Evolutionary conservation across 2,113 vertebrate species (phyloP).

Genomic region (human): GRCh38 chr6:143997501-143998000

Average conservation of each 20-base stretch:
- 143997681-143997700: no score
- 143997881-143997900: background rate
- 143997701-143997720: background rate
- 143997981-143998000: background rate
- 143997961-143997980: slow-evolving; percentile 37
- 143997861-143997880: background rate
- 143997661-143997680: no score
- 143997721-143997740: background rate
- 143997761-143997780: background rate
- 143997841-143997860: background rate
- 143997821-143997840: background rate
- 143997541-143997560: background rate
- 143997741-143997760: background rate
- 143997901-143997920: background rate
- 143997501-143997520: background rate
- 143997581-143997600: no score
- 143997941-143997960: background rate
- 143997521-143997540: background rate
- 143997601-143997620: no score
- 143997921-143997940: background rate
- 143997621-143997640: no score
- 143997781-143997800: background rate
- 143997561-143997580: background rate
- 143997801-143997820: background rate
- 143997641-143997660: no score